Conservation (phyloP, 2,113 vertebrate genomes). For the Ammodramus savannarum region DNA sequence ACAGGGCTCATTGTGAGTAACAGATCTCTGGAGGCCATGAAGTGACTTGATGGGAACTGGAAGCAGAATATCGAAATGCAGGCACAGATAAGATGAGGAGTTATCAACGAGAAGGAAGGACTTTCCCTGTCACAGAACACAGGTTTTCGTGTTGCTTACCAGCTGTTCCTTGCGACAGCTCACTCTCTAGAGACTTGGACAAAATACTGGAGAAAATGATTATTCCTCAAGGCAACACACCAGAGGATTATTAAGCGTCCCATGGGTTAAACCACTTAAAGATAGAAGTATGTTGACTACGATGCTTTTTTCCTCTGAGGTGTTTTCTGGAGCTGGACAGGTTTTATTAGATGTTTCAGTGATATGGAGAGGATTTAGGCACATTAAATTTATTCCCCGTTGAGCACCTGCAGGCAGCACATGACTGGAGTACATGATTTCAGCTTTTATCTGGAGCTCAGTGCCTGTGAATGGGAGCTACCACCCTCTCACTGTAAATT, state of each 20-base stretch:
- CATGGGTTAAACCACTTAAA: neutral
- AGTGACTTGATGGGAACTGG: neutral
- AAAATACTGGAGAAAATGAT: neutral
- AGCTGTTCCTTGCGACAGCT: neutral
- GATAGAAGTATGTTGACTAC: neutral
- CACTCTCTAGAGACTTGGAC: neutral
- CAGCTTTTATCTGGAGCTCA: neutral
- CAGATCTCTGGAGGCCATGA: neutral
- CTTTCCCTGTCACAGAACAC: neutral
- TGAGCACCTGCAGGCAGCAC: neutral
- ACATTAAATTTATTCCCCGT: neutral
- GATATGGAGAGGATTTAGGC: neutral
- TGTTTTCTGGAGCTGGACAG: neutral
- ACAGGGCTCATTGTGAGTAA: neutral
- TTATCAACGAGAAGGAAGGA: neutral
- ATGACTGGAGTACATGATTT: neutral
- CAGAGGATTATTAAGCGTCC: neutral
- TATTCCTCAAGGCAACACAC: neutral
- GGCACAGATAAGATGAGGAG: neutral
- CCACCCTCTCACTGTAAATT: neutral
- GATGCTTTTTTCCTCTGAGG: fast-evolving
- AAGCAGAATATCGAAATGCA: neutral
- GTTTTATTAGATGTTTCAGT: neutral
- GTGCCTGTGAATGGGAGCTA: neutral
- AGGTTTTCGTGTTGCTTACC: neutral